Evolutionary conservation across 2,113 vertebrate genomes (phyloP), one percentile per base, ranked within the genome.

Genomic region (Picathartes gymnocephalus): DNA sequence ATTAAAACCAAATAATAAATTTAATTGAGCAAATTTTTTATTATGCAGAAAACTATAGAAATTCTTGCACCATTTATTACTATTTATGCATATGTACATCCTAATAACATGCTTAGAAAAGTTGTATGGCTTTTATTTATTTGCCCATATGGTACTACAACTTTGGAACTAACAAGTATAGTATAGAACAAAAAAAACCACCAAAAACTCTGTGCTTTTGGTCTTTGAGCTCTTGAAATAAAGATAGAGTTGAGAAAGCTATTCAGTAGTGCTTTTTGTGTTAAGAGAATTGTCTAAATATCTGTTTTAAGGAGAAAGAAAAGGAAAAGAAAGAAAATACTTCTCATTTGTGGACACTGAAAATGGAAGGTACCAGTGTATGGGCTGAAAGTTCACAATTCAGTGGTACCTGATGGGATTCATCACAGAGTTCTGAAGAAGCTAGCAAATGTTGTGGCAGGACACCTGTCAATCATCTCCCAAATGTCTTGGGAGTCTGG

Each of bases 401-500:
- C 15, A 2, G 0, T 51, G 25, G 22, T 7, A 24, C 40, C 40
- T 47, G 11, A 6, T 14, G 10, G 13, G 13, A 62, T 84, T 80
- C n/a, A 51, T 71, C 5, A 25, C 11, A 65, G 39, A 60, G 30
- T 40, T 15, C 51, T 71, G 42, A 81, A 37, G n/a, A 15, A 87
- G 6, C 5, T 39, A 37, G 13, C 0, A 3, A 30, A 76, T 47
- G 5, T 50, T 13, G 0, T n/a, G 23, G 10, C 11, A 80, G 33
- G 25, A n/a, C 3, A 21, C 4, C 1, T 73, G 14, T 39, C 0
- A 0, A 45, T 40, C 24, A 44, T 23, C 33, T 66, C 13, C 10
- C 11, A 76, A 37, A 51, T 30, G 3, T 66, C 8, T 50, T 56
- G 12, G 13, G 22, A 42, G 9, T 56, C 40, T 66, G 30, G 9